Base-by-base conservation (phyloP, 2,888 invertebrate species). In the Dromius quadrimaculatus region DNA sequence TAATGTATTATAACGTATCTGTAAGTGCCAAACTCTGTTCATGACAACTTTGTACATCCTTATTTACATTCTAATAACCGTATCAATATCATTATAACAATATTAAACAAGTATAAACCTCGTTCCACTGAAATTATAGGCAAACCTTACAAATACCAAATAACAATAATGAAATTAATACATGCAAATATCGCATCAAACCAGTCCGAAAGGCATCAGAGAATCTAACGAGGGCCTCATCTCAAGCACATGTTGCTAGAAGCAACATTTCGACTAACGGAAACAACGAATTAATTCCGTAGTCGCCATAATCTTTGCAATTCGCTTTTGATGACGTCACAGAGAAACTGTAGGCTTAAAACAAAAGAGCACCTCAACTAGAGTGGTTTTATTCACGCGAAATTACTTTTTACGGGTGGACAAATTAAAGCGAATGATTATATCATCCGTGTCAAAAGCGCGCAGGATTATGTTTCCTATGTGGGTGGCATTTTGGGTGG, bases 381-480 rank as follows among this genome's bases (percentile, higher is more conserved):
- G 4, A 13, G 50, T 28, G 28, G 63, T 45, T 63, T 34, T 63
- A 63, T 45, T 63, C 43, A 63, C 13, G 15, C 17, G 41, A 63
- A 62, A 63, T 63, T 41, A 45, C 43, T 43, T 43, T 43, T 28
- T 17, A 32, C 63, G 63, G 23, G 63, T 63, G 62, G 62, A 28
- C 62, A 41, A 61, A 61, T 57, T 57, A 57, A 28, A 32, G 15
- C 32, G 36, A 19, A 57, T 59, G 59, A 59, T 59, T 20, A n/a
- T 11, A 22, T 19, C 22, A 22, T 47, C 43, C 9, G 11, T 5
- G 23, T 5, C 9, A 2, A 5, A 5, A 8, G 8, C 19, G 34
- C 59, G 20, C 2, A 20, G 59, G 59, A 36, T 32, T 54, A 54
- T 54, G 32, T 23, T n/a, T 59, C 11, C 1, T 23, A 20, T 19